Conservation (phyloP, 2,113 vertebrate genomes). For the Anas platyrhynchos region DNA sequence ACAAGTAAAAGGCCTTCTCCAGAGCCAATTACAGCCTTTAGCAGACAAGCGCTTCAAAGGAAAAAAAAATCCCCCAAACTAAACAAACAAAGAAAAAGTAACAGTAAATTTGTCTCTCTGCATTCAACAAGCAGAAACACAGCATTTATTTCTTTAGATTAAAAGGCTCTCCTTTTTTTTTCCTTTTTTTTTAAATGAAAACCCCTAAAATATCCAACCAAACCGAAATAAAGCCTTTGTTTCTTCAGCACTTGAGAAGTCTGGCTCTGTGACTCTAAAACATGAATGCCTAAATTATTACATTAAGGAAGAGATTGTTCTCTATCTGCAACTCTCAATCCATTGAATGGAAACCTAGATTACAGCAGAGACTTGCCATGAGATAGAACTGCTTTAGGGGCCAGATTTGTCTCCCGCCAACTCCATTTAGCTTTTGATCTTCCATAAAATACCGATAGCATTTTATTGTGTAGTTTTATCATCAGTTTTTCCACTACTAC, state of each 20-base stretch:
- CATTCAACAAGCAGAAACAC: not conserved
- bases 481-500: not conserved
- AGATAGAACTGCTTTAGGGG: not conserved
- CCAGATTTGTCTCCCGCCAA: not conserved
- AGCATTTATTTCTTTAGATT: not conserved
- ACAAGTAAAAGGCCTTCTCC: constrained; percentile 59
- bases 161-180: not conserved
- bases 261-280: not conserved
- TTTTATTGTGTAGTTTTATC: not conserved
- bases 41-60: not conserved
- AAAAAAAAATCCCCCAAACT: not conserved
- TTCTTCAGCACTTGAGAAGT: not conserved
- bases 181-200: not conserved
- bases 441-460: not conserved
- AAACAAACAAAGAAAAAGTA: constrained; percentile 51
- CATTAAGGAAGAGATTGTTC: not conserved
- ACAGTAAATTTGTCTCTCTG: constrained; percentile 10
- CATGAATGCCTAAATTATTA: not conserved
- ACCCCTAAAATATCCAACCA: not conserved
- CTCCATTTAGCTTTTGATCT: not conserved
- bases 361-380: not conserved
- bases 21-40: constrained; percentile 44
- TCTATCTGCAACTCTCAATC: not conserved
- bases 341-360: not conserved
- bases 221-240: not conserved